Conservation (phyloP, 1,140 invertebrate species). For the Eumaeus atala region DNA sequence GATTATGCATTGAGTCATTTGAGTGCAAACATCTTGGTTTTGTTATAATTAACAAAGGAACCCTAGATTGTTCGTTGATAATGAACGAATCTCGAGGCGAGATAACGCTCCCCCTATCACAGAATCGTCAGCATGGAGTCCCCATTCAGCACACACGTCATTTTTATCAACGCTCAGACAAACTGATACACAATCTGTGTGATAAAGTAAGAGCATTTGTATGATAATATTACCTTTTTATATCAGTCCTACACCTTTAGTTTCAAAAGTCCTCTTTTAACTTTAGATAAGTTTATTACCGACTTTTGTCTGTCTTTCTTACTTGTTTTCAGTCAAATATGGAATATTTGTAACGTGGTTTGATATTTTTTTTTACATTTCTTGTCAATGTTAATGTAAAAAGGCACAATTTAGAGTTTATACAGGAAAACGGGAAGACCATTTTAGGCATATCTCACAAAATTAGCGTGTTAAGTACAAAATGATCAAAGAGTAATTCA, state of each 20-base stretch:
- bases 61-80: conserved; percentile 41
- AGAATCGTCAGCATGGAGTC: conserved; percentile 1
- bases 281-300: background rate
- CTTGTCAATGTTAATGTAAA: no score
- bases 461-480: no score
- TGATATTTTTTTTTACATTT: no score
- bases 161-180: conserved; percentile 33
- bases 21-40: no score
- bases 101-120: conserved; percentile 39
- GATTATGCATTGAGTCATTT: no score
- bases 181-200: background rate
- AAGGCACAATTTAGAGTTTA: no score
- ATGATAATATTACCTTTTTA: conserved; percentile 6
- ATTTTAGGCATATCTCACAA: no score
- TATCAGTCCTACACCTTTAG: background rate
- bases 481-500: no score
- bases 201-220: conserved; percentile 3
- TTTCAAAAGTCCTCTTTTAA: background rate
- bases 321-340: no score
- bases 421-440: no score
- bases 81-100: conserved; percentile 51
- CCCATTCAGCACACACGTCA: conserved; percentile 34
- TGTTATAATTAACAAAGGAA: conserved; percentile 20
- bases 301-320: no score
- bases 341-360: no score